These are phyloP conservation scores for Cryptus viduatorius DNA, from an alignment of 2,888 invertebrate genomes.

Conservation along the genomic window DNA sequence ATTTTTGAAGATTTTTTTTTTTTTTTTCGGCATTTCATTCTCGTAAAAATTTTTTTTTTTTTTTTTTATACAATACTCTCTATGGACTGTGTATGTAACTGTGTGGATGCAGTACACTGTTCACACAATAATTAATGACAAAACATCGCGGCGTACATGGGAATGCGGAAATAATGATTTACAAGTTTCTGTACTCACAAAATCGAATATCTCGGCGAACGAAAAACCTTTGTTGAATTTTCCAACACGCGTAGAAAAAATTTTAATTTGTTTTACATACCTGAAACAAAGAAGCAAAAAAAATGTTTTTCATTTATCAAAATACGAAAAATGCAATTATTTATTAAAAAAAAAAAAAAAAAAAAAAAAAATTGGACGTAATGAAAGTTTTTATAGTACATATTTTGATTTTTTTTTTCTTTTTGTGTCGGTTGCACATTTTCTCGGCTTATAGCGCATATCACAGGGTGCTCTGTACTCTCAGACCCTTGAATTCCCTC, in stretches of 20 bases:
- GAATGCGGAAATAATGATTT: background rate
- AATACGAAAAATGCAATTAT: background rate
- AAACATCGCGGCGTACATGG: too few species aligned
- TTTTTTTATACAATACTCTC: too few species aligned
- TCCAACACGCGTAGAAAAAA: background rate
- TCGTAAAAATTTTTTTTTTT: too few species aligned
- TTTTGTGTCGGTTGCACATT: too few species aligned
- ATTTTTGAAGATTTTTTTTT: background rate
- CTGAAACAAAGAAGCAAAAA: conserved; percentile 43
- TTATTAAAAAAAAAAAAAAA: background rate
- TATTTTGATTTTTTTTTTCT: too few species aligned
- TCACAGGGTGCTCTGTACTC: conserved; percentile 13
- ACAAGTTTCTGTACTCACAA: conserved; percentile 38
- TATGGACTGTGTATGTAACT: too few species aligned
- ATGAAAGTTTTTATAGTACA: too few species aligned
- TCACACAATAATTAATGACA: too few species aligned
- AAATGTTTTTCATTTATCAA: background rate
- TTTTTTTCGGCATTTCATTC: conserved; percentile 9
- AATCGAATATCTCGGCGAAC: conserved; percentile 23
- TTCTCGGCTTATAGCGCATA: background rate
- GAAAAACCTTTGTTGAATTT: background rate
- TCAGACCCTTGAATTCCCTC: conserved; percentile 33
- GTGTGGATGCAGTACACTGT: too few species aligned
- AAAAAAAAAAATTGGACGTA: too few species aligned
- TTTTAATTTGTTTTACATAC: conserved; percentile 33